Base-by-base conservation (phyloP, 2,113 vertebrate species). In the Panthera tigris region DNA sequence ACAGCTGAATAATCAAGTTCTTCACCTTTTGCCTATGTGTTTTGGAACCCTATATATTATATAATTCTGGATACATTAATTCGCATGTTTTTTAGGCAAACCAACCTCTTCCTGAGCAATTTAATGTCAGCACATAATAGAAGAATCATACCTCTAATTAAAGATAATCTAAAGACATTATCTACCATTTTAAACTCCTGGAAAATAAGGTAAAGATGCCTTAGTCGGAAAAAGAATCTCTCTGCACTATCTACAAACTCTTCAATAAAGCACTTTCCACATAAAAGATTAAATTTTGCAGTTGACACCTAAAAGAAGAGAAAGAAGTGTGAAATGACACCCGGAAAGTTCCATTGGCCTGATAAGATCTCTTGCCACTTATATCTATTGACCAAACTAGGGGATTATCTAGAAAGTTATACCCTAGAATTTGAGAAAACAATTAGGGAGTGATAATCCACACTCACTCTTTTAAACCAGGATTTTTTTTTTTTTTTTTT, bases 271-370 rank as follows among this genome's bases (percentile, higher is more conserved):
- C 7, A 78, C 76, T 66, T 92, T 95, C 81, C 81, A 63, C 50
- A 92, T 95, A 88, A 97, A 98, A 96, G 39, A 97, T 97, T 97
- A 92, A 97, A 95, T 73, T 92, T 79, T 36, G 25, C 88, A 89
- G 4, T 36, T 74, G 88, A 95, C 52, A 88, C 80, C 86, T 78
- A 87, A 80, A 63, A 96, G 50, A 69, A 88, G 39, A 89, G 33
- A 89, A 88, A 81, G 87, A 86, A 89, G 95, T 87, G 82, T 93
- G 91, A 98, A 97, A 83, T 78, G 55, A 89, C 52, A 91, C 84
- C 80, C 2, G 9, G 63, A 95, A 95, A 88, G 18, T 95, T 97
- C 94, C 78, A 66, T 33, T 82, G 41, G 31, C 66, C 90, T 82
- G 94, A 88, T 68, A 86, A 65, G 5, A 68, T 96, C 95, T 87